Evolutionary conservation across 2,113 vertebrate species (phyloP).

Genomic region (Gopherus flavomarginatus): DNA sequence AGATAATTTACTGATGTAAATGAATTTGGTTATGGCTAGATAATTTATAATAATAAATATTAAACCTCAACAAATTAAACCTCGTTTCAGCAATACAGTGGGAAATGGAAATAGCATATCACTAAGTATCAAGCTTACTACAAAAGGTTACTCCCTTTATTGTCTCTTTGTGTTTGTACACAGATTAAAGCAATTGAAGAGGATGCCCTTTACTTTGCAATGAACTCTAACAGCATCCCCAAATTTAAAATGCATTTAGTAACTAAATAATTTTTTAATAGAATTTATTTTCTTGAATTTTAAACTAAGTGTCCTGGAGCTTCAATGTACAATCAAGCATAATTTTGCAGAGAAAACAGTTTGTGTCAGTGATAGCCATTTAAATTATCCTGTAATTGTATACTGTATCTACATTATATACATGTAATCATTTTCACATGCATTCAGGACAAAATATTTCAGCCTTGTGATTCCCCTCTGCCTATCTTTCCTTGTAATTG

Average conservation of each 20-base stretch:
- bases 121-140: neutral
- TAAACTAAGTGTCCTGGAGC: neutral
- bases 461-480: neutral
- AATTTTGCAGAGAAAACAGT: neutral
- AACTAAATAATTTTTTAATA: neutral
- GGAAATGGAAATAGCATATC: slow-evolving; percentile 2
- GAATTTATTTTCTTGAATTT: neutral
- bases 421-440: neutral
- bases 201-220: neutral
- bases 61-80: slow-evolving; percentile 35
- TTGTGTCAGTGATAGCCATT: neutral
- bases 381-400: neutral
- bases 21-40: neutral
- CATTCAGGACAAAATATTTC: neutral
- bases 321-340: neutral
- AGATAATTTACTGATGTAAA: slow-evolving; percentile 49
- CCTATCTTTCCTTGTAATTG: neutral
- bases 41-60: slow-evolving; percentile 56
- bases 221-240: neutral
- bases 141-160: neutral
- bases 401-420: neutral
- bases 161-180: neutral
- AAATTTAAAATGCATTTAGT: neutral
- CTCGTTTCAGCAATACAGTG: neutral
- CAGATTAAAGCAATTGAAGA: slow-evolving; percentile 18